Base-by-base conservation (phyloP, 2,797 vertebrate species). In the Melanotaenia nigrans region DNA sequence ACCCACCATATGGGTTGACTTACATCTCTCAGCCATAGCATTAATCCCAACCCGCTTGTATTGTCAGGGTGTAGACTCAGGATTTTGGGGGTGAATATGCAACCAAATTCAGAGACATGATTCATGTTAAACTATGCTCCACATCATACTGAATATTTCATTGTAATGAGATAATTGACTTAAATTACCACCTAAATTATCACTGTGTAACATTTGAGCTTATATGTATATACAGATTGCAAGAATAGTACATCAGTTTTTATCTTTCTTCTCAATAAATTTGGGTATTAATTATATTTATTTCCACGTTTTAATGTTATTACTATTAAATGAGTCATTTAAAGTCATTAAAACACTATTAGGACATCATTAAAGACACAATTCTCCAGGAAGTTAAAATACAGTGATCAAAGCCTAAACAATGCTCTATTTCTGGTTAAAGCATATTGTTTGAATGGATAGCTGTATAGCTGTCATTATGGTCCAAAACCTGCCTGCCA, bases 401-500 rank as follows among this genome's bases (percentile, higher is more conserved):
- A 24, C 33, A 12, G 13, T 57, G 4, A 42, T 64, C 24, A 16
- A 42, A 42, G 40, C 40, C 40, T 42, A 14, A 42, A 42, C 28
- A 3, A 7, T 55, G 13, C 24, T 16, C 13, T 38, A 35, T 64
- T 47, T 38, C 6, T 63, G 3, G 51, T 38, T 59, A 3, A 54
- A 40, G 18, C 16, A 7, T 47, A 68, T 64, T 0, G 35, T 51
- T 71, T 54, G 14, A 30, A 63, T 45, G 18, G 51, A 56, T 71
- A 57, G 20, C 60, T 28, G 28, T 22, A 24, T 3, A 35, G 42
- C 42, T 58, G 59, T 38, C 14, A 71, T 79, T 62, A 79, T 7
- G 49, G 79, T 73, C 66, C 71, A 73, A 79, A 84, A 80, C 40
- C 33, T 32, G 22, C 28, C 64, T 74, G 76, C 80, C 67, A 65